Percentiles rank a stretch among this genome's conserved stretches.
Conservation (phyloP, 2,113 vertebrate genomes). For the Oncorhynchus masou region DNA sequence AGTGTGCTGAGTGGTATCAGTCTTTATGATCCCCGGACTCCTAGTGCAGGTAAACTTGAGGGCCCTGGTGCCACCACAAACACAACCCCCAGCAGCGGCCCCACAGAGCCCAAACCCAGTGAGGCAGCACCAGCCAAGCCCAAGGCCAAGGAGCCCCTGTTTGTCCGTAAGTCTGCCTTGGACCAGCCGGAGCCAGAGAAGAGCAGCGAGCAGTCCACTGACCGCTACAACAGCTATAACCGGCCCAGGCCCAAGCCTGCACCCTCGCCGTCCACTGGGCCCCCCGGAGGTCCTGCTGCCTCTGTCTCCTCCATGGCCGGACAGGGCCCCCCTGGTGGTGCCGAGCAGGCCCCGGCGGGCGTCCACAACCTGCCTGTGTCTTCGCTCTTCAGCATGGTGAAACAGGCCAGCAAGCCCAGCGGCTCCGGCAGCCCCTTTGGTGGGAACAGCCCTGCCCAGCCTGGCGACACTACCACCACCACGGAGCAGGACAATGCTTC, state of each 20-base stretch:
- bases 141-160: conserved; percentile 86
- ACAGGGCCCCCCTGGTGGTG: conserved; percentile 37
- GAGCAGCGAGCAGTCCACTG: conserved; percentile 66
- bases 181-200: conserved; percentile 84
- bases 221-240: conserved; percentile 94
- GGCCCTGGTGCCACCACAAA: conserved; percentile 48
- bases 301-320: conserved; percentile 22
- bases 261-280: conserved; percentile 53
- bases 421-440: conserved; percentile 84
- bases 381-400: conserved; percentile 83
- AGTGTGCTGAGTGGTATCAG: conserved; percentile 89
- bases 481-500: conserved; percentile 86
- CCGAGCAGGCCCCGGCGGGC: conserved; percentile 64
- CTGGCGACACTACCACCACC: conserved; percentile 47
- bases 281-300: conserved; percentile 41
- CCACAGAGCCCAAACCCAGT: conserved; percentile 60
- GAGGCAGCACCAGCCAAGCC: conserved; percentile 45
- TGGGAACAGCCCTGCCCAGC: conserved; percentile 81
- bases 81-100: conserved; percentile 42
- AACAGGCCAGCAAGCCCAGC: conserved; percentile 74
- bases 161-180: conserved; percentile 84
- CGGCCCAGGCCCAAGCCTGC: conserved; percentile 81
- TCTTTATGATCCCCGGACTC: conserved; percentile 87
- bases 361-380: conserved; percentile 87
- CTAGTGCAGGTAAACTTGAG: conserved; percentile 58